These are phyloP conservation scores for Machimus atricapillus DNA, from an alignment of 2,888 invertebrate species.

Conservation along the genomic window DNA sequence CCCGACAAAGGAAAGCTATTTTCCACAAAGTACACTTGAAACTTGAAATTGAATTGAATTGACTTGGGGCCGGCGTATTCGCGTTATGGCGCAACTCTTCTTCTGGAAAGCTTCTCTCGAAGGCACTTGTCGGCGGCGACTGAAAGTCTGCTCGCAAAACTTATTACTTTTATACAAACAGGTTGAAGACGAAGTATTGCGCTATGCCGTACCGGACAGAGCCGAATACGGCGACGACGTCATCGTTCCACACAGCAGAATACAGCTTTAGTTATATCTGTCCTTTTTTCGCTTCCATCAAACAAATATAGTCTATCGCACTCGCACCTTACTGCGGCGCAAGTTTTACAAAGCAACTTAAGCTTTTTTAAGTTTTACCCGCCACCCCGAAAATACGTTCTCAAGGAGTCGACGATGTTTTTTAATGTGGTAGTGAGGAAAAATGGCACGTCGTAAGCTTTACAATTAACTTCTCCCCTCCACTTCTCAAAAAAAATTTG, in stretches of 20 bases:
- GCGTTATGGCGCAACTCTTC: background rate
- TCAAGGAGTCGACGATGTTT: background rate
- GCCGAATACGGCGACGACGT: background rate
- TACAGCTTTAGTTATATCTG: background rate
- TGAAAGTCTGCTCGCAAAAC: conserved; percentile 69
- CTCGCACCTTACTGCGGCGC: background rate
- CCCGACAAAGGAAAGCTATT: background rate
- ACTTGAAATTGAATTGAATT: background rate
- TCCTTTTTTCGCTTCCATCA: background rate
- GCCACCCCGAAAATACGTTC: background rate
- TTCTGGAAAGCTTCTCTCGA: conserved; percentile 11
- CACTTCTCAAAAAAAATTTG: background rate
- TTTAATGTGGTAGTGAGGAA: background rate
- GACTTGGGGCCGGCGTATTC: background rate
- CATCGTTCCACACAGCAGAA: background rate
- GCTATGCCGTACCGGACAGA: background rate
- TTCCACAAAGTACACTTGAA: background rate
- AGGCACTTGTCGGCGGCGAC: conserved; percentile 63
- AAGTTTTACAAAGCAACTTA: background rate
- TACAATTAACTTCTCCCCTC: background rate
- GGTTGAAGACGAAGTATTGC: background rate
- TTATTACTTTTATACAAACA: conserved; percentile 56
- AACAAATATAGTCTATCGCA: background rate
- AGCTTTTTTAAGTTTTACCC: background rate
- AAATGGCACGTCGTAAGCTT: background rate